Evolutionary conservation across 2,113 vertebrate genomes (phyloP).

Genomic region (Probosciger aterrimus): DNA sequence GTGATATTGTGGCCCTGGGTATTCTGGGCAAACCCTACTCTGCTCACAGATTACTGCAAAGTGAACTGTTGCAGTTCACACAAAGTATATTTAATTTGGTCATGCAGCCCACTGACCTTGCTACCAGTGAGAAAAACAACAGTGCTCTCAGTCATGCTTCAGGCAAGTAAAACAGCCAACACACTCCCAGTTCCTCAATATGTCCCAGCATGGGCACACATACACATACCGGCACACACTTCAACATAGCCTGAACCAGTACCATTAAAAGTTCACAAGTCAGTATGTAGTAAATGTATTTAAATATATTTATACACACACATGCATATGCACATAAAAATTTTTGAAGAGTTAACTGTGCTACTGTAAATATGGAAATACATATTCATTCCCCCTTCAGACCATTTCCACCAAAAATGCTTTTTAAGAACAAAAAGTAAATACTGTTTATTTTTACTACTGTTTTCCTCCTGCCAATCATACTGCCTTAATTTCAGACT

Average conservation of each 20-base stretch:
- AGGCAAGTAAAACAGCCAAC: constrained; percentile 56
- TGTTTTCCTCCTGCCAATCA: constrained; percentile 17
- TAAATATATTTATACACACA: background rate
- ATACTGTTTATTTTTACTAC: constrained; percentile 20
- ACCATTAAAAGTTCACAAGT: background rate
- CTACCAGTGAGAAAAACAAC: constrained; percentile 50
- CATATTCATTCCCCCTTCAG: background rate
- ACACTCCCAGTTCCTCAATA: constrained; percentile 25
- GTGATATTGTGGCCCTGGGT: background rate
- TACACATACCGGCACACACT: background rate
- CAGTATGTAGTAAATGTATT: background rate
- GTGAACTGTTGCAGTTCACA: constrained; percentile 26
- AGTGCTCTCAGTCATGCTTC: constrained; percentile 52
- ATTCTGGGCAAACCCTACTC: background rate
- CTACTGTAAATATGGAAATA: constrained; percentile 6
- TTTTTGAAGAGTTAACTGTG: background rate
- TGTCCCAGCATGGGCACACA: background rate
- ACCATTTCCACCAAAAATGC: background rate
- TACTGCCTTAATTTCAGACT: background rate
- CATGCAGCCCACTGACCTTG: constrained; percentile 37
- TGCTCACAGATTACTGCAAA: constrained; percentile 4
- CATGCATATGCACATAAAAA: background rate
- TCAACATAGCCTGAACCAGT: background rate
- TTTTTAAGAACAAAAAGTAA: constrained; percentile 39
- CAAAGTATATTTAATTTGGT: constrained; percentile 54